A percentile compares a stretch with the other conserved stretches of the same genome.
These are phyloP conservation scores for Spheniscus mendiculus DNA, from an alignment of 2,113 vertebrate genomes.

Conservation along the genomic window DNA sequence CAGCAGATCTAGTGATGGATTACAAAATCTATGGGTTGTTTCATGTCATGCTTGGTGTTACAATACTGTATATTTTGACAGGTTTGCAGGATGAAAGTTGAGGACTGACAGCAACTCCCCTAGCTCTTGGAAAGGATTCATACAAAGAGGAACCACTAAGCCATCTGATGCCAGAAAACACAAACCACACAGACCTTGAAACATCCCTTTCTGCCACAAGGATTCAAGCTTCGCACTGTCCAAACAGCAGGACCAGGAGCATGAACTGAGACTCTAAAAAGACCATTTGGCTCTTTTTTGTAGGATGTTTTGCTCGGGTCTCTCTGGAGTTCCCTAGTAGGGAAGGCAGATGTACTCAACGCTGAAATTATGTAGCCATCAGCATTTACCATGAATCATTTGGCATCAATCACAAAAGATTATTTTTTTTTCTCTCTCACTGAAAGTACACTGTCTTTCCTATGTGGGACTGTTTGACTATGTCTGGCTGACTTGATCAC, in stretches of 20 bases:
- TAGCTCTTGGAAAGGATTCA: not conserved
- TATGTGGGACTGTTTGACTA: not conserved
- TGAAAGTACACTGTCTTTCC: not conserved
- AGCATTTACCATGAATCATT: not conserved
- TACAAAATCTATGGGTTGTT: not conserved
- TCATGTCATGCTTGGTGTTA: not conserved
- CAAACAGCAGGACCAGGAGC: not conserved
- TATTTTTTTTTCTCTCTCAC: not conserved
- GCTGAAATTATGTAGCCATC: not conserved
- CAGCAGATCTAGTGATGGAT: not conserved
- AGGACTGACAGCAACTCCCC: not conserved
- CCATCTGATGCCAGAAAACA: not conserved
- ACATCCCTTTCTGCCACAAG: not conserved
- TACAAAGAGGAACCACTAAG: not conserved
- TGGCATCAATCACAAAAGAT: not conserved
- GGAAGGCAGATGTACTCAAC: not conserved
- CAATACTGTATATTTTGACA: not conserved
- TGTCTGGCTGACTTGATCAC: not conserved
- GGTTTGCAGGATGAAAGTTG: not conserved
- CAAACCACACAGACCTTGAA: not conserved
- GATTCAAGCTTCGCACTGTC: not conserved
- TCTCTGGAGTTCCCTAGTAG: not conserved
- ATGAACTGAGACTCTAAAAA: not conserved
- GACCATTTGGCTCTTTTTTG: not conserved
- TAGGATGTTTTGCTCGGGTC: not conserved